Percentiles rank a stretch among this genome's conserved stretches.
Conservation (phyloP, 1,140 invertebrate genomes). For the Glossosoma conforme region DNA sequence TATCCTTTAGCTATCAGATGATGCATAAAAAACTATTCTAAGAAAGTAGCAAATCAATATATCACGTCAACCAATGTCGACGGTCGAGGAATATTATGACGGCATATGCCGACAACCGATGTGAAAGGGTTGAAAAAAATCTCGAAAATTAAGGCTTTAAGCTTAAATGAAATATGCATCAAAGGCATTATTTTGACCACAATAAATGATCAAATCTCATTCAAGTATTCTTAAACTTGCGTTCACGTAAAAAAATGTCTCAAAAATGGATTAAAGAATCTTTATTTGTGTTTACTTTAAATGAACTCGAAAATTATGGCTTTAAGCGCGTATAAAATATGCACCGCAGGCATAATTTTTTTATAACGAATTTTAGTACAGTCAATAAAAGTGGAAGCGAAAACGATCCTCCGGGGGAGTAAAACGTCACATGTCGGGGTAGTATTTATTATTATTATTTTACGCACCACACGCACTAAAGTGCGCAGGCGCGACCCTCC, state of each 20-base stretch:
- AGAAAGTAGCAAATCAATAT: no score
- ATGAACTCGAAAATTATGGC: background rate
- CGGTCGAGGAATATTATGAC: no score
- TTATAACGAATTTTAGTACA: slow-evolving; percentile 2
- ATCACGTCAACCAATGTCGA: no score
- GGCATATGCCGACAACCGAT: no score
- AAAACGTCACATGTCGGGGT: slow-evolving; percentile 12
- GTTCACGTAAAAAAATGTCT: background rate
- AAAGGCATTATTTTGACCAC: background rate
- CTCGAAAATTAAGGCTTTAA: no score
- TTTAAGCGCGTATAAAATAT: slow-evolving; percentile 1
- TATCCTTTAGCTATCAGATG: no score
- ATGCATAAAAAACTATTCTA: no score
- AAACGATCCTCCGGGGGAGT: background rate
- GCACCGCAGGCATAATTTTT: background rate
- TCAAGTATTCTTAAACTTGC: background rate
- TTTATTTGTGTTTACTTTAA: background rate
- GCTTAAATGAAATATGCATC: no score
- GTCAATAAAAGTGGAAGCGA: slow-evolving; percentile 4
- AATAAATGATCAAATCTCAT: background rate
- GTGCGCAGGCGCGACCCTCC: background rate
- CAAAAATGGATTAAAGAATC: background rate
- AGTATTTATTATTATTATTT: slow-evolving; percentile 14
- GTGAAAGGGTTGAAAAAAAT: no score
- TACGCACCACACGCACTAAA: slow-evolving; percentile 4